Conservation (phyloP, 2,797 vertebrate species). For the Poeciliopsis presidionis region DNA sequence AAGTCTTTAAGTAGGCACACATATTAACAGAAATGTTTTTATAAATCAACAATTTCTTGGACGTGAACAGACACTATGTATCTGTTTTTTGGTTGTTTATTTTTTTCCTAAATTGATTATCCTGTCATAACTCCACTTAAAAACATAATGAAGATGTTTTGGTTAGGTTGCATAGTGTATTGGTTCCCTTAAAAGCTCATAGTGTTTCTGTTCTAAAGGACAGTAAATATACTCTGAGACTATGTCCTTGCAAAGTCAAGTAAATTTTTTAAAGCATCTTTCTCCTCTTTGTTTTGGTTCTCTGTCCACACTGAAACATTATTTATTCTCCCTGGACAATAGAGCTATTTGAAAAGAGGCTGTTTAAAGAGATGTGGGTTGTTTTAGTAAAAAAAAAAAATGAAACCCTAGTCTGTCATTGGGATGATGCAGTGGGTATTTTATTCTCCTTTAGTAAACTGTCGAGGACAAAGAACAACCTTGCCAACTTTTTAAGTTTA, state of each 20-base stretch:
- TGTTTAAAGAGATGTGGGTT: neutral
- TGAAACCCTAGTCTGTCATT: neutral
- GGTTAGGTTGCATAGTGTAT: neutral
- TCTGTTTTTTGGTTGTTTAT: neutral
- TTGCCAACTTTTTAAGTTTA: neutral
- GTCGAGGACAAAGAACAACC: neutral
- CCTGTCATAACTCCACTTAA: neutral
- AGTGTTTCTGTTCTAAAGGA: neutral
- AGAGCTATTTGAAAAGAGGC: neutral
- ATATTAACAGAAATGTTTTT: neutral
- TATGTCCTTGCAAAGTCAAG: neutral
- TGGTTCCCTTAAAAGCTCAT: neutral
- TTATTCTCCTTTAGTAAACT: neutral
- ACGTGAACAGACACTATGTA: neutral
- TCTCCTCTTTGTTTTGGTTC: neutral
- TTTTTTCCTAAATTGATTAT: neutral
- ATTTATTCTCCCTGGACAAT: neutral
- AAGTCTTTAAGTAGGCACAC: neutral
- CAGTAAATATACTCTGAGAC: constrained; percentile 7
- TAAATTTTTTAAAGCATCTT: constrained; percentile 3
- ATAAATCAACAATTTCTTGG: neutral
- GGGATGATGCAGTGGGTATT: neutral
- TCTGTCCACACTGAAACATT: neutral
- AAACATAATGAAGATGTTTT: neutral
- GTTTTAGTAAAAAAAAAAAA: neutral